Percentiles rank a stretch among this genome's conserved stretches.
Conservation (phyloP, 2,113 vertebrate species). For the Dinomys branickii region DNA sequence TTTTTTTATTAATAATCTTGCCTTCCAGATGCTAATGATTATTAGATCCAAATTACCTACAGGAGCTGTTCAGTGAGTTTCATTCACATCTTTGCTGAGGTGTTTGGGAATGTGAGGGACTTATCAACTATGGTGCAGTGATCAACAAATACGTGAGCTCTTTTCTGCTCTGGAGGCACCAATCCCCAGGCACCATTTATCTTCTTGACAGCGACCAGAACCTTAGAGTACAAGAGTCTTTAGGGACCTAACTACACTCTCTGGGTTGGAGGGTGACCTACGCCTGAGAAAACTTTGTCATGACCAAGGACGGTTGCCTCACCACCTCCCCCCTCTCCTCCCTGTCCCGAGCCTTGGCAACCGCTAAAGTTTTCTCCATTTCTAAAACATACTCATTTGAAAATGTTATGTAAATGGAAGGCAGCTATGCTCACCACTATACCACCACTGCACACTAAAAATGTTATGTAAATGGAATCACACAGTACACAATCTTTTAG, state of each 20-base stretch:
- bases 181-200: neutral
- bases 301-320: neutral
- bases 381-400: conserved; percentile 7
- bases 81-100: neutral
- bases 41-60: neutral
- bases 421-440: no score
- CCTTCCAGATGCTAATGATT: neutral
- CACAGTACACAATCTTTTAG: neutral
- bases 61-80: neutral
- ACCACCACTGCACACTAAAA: no score
- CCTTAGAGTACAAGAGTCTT: neutral
- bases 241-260: accelerated
- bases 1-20: neutral
- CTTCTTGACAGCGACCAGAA: neutral
- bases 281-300: neutral
- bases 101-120: neutral
- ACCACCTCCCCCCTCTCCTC: neutral
- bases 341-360: neutral
- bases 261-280: neutral
- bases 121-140: neutral
- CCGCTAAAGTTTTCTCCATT: neutral
- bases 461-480: neutral
- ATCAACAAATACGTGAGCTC: neutral
- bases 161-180: neutral
- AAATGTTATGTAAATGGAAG: neutral